Evolutionary conservation across 2,888 invertebrate species (phyloP), one percentile per base, ranked within the genome.

Genomic region (Stenurella melanura): DNA sequence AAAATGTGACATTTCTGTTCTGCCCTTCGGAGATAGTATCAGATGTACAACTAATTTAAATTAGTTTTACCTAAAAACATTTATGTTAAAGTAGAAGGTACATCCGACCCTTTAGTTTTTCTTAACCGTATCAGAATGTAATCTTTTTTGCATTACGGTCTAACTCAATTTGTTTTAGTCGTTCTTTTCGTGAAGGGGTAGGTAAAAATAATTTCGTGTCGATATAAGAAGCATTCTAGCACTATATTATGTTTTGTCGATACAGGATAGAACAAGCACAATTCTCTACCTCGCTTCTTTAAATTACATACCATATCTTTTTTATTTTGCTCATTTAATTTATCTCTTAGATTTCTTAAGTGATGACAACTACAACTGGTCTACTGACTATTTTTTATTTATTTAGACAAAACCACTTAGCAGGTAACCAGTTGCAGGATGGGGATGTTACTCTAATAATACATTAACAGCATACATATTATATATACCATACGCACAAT

Each of bases 21-120:
- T 69, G 34, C 57, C 18, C 58, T 12, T n/a, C 30, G 11, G 7
- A 34, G 17, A 18, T 50, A 57, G 18, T 19, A 69, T 57, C 58
- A 26, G 58, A 50, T 69, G 18, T 57, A 57, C 34, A 66, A 42
- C n/a, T 66, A 50, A 66, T 66, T 66, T 66, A 21, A 66, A 63
- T 38, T 17, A 38, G 63, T 38, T 63, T 63, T 34, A 63, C 63
- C n/a, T 38, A 63, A 58, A 58, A 21, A 58, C 58, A 19, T 21
- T 58, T 19, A 58, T 58, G 58, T 38, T 18, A 63, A 0, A 38
- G 38, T 34, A 11, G 38, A 63, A 38, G 9, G 6, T 63, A 63
- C 34, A 38, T 18, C 17, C 21, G 17, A n/a, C 38, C 38, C 11
- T 38, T 63, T 38, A 4, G 12, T n/a, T 63, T 63, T 63, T 63